These are phyloP conservation scores for Corydoras maculifer DNA, from an alignment of 2,113 vertebrate species.

Conservation along the genomic window DNA sequence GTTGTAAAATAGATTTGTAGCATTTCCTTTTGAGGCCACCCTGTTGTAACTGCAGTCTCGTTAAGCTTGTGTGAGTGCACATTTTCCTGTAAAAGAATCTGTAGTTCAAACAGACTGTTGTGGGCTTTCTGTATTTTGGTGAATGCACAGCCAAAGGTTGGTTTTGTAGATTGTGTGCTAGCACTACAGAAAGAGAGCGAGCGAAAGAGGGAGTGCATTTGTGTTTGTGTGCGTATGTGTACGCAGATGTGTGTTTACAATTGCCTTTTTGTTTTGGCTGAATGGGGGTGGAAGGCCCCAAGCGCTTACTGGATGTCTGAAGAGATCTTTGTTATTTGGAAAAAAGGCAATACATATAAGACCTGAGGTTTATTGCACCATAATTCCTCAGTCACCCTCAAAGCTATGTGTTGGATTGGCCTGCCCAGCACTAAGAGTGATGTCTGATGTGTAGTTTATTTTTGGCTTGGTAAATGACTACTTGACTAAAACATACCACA, in stretches of 20 bases:
- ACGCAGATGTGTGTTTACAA: slow-evolving; percentile 30
- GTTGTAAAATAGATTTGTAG: background rate
- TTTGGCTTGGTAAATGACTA: no score
- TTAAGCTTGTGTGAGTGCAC: background rate
- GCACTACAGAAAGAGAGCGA: slow-evolving; percentile 4
- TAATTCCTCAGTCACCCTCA: slow-evolving; percentile 24
- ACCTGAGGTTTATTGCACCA: slow-evolving; percentile 27
- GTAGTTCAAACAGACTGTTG: slow-evolving; percentile 14
- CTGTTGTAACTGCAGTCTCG: background rate
- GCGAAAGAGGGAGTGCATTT: slow-evolving; percentile 36
- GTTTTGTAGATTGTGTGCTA: slow-evolving; percentile 29
- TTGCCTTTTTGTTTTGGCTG: slow-evolving; percentile 34
- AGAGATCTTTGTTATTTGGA: slow-evolving; percentile 58
- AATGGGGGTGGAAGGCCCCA: slow-evolving; percentile 43
- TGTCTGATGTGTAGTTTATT: no score
- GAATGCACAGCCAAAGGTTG: slow-evolving; percentile 16
- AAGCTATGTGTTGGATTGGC: slow-evolving; percentile 2
- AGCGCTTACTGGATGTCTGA: slow-evolving; percentile 53
- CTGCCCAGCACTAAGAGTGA: background rate
- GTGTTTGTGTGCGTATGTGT: slow-evolving; percentile 27
- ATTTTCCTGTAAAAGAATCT: slow-evolving; percentile 32
- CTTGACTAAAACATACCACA: background rate
- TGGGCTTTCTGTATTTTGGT: slow-evolving; percentile 22
- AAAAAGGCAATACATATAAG: slow-evolving; percentile 40
- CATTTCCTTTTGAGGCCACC: background rate